Conservation (phyloP, 2,888 invertebrate genomes). For the Exephanes ischioxanthus region DNA sequence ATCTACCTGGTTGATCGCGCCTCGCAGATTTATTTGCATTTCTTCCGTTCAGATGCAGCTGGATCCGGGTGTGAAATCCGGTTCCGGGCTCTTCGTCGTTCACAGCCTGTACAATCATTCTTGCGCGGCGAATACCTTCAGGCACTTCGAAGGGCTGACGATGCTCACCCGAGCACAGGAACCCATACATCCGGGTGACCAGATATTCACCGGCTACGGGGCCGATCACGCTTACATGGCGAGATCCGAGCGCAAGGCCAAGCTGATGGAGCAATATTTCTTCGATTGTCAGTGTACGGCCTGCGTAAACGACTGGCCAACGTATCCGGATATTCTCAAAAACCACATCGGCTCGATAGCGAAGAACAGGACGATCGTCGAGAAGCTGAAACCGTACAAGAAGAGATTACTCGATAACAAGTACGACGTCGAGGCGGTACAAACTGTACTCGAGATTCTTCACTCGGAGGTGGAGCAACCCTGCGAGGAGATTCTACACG, state of each 20-base stretch:
- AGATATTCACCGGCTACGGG: constrained; percentile 82
- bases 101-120: constrained; percentile 83
- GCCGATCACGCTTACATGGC: constrained; percentile 81
- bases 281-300: constrained; percentile 81
- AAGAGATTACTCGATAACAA: constrained; percentile 78
- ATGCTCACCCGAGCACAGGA: constrained; percentile 82
- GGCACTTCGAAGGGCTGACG: constrained; percentile 81
- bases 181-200: constrained; percentile 81
- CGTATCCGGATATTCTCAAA: constrained; percentile 78
- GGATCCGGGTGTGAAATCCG: constrained; percentile 80
- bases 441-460: constrained; percentile 78
- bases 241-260: constrained; percentile 76
- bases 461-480: constrained; percentile 79
- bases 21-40: constrained; percentile 26
- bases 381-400: constrained; percentile 79
- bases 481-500: constrained; percentile 83
- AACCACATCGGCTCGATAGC: constrained; percentile 80
- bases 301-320: constrained; percentile 81
- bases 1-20: background rate
- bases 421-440: constrained; percentile 83
- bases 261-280: constrained; percentile 81
- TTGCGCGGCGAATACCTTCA: constrained; percentile 82
- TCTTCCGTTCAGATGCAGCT: constrained; percentile 78
- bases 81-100: constrained; percentile 81
- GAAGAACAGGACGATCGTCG: constrained; percentile 78